Evolutionary conservation across 2,797 vertebrate genomes (phyloP), one percentile per base, ranked within the genome.

Genomic region (Poeciliopsis paucimaculata): DNA sequence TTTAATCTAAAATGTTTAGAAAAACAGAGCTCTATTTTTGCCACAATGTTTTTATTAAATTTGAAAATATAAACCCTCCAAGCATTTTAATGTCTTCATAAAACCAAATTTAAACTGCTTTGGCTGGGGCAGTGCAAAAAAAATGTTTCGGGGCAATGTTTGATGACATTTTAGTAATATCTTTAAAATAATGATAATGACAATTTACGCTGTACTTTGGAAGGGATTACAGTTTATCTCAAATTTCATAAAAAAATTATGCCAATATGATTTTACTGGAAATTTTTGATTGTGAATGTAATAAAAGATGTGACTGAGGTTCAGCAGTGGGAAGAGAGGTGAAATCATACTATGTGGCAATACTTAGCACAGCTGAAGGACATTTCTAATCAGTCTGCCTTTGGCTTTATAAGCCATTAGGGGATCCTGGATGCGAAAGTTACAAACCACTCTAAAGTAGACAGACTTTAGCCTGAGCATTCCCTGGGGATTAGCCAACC

Each of bases 1-100:
- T 64, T 36, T 66, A 20, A 66, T 39, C 34, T 36, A 34, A 66
- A 39, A 66, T 23, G 34, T 66, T 66, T 66, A 11, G 9, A 39
- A 23, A 66, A 39, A 36, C 10, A 66, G 62, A 66, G 62, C 10
- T 66, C 62, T 66, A 66, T 66, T 66, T 66, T 66, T 66, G 34
- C 34, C 20, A 66, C 20, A 39, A 36, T 23, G 16, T 39, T 66
- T 66, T 36, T 23, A 39, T 66, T 66, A 20, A 39, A 66, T 66
- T 66, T 66, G 9, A 20, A 39, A 39, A 12, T 39, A 36, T 66
- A 39, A 66, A 20, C 18, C 20, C 1, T 39, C 34, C 62, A 39
- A 39, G 18, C 18, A 66, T 39, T 5, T 66, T 39, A 23, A 66
- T 36, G 34, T 66, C 62, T 20, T 7, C 62, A 66, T 39, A 26